A percentile compares a stretch with the other conserved stretches of the same genome.
phyloP scores from a whole-genome alignment of 2,113 vertebrate genomes.

The Lonchura striata region DNA sequence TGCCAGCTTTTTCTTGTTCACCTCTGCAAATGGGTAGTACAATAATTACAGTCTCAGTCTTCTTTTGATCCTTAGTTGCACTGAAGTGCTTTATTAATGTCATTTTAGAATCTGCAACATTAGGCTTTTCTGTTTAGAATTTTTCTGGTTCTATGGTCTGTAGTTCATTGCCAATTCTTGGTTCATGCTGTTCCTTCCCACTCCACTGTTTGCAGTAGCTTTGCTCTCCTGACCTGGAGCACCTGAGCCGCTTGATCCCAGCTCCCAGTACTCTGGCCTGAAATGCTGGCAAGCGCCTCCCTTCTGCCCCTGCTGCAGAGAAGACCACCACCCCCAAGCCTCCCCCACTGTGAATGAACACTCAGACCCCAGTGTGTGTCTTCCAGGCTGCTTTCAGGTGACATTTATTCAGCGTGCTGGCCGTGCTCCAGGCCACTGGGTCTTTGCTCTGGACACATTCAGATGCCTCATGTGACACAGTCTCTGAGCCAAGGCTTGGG shows the following conservation, averaged over 20 bases:
- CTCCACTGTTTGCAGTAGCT: background rate
- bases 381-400: background rate
- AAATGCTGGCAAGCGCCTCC: background rate
- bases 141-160: background rate
- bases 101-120: background rate
- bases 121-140: background rate
- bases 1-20: background rate
- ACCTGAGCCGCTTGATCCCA: background rate
- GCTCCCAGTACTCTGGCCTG: background rate
- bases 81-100: background rate
- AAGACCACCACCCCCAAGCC: background rate
- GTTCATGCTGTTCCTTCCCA: background rate
- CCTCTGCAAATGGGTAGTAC: background rate
- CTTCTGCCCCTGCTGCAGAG: background rate
- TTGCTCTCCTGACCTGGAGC: background rate
- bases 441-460: background rate
- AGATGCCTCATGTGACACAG: background rate
- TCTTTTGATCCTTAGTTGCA: background rate
- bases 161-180: background rate
- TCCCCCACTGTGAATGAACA: background rate
- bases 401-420: background rate
- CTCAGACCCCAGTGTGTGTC: background rate
- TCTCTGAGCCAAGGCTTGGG: background rate
- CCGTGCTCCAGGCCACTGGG: accelerated
- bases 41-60: background rate